Evolutionary conservation across 2,797 vertebrate genomes (phyloP).

Genomic region (Podarcis siculus): DNA sequence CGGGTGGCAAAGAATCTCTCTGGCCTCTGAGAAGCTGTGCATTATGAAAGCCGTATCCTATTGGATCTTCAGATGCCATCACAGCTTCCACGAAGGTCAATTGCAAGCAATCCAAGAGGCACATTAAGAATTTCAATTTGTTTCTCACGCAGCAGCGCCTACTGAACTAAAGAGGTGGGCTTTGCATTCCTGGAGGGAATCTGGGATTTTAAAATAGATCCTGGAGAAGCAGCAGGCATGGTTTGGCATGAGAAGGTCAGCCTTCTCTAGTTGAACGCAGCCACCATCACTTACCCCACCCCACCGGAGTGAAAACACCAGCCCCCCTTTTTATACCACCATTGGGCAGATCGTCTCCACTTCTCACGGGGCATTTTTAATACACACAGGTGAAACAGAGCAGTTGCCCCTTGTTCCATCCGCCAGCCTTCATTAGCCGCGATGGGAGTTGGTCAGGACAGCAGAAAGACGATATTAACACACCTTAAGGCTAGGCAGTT

Average conservation of each 20-base stretch:
- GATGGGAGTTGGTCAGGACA: constrained; percentile 51
- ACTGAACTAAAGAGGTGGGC: neutral
- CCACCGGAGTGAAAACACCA: too few relatives aligned
- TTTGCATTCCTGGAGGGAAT: neutral
- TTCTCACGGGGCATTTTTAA: constrained; percentile 63
- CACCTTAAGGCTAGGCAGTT: constrained; percentile 72
- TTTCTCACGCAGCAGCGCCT: neutral
- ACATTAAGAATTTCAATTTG: constrained; percentile 31
- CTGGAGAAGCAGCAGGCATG: neutral
- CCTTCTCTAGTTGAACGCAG: neutral
- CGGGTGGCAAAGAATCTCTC: neutral
- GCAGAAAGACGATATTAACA: constrained; percentile 48
- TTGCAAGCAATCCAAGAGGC: neutral
- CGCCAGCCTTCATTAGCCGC: constrained; percentile 48
- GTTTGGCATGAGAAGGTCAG: constrained; percentile 26
- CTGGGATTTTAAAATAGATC: neutral
- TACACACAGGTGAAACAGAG: neutral
- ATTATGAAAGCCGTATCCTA: neutral
- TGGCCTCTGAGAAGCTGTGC: too few relatives aligned
- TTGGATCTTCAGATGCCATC: neutral
- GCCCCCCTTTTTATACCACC: constrained; percentile 24
- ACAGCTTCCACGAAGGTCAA: neutral
- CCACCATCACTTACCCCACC: neutral
- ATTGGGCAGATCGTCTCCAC: constrained; percentile 12
- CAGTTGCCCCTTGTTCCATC: constrained; percentile 21